Percentiles rank a stretch among this genome's conserved stretches.
Conservation (phyloP, 2,888 invertebrate species). For the Calameuta filiformis region DNA sequence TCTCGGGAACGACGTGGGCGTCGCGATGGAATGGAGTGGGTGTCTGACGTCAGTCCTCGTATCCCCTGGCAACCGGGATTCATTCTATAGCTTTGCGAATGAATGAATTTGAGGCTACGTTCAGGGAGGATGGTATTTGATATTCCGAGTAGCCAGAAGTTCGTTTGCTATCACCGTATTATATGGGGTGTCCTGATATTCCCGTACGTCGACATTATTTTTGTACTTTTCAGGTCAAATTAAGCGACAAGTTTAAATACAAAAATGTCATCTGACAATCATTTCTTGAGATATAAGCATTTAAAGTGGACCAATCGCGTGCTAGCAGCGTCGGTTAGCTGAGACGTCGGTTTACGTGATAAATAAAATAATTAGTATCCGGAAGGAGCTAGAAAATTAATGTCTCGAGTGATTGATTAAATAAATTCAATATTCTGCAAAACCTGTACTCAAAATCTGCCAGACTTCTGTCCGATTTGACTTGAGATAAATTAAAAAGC, state of each 20-base stretch:
- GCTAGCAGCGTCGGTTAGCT: not conserved
- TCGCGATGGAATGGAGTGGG: not conserved
- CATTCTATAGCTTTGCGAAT: constrained; percentile 15
- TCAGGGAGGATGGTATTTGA: not conserved
- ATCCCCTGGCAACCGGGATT: constrained; percentile 20
- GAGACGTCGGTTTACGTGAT: not conserved
- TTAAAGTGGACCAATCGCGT: not conserved
- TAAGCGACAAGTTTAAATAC: not conserved
- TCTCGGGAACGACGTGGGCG: not conserved
- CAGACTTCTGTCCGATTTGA: not conserved
- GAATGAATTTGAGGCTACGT: constrained; percentile 13
- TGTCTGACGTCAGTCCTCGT: not conserved
- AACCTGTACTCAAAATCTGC: not conserved
- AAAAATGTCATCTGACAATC: not conserved
- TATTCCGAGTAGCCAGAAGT: not conserved
- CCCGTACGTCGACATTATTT: not conserved
- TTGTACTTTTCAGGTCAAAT: too few relatives aligned
- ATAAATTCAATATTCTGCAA: not conserved
- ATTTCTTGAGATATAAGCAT: not conserved
- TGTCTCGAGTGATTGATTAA: not conserved
- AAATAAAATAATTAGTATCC: not conserved
- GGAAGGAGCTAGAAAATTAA: not conserved
- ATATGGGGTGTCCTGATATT: not conserved
- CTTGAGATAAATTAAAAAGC: not conserved
- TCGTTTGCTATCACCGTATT: not conserved